Evolutionary conservation across 2,797 vertebrate species (phyloP).

Genomic region (Hapalemur alaotrensis): DNA sequence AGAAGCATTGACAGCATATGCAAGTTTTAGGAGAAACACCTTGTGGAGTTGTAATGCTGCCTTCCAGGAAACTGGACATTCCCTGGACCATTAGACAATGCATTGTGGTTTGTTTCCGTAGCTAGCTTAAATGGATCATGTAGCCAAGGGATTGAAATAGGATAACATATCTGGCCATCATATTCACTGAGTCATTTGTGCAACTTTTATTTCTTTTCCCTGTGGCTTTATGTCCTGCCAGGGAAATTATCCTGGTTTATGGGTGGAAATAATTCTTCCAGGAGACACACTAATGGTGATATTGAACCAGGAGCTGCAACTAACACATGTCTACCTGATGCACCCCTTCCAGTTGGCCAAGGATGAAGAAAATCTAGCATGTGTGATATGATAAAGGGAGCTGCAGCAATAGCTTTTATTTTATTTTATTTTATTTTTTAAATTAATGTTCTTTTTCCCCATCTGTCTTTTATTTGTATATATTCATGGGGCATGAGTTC

Average conservation of each 20-base stretch:
- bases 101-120: neutral
- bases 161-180: no score
- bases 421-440: neutral
- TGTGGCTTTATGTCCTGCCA: neutral
- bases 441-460: neutral
- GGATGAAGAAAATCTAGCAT: neutral
- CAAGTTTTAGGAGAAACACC: neutral
- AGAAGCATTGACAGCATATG: neutral
- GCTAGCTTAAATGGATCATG: neutral
- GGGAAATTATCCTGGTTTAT: neutral
- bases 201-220: neutral
- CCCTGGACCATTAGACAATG: neutral
- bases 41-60: neutral
- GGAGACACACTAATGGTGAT: neutral
- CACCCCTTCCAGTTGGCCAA: neutral
- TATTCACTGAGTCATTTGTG: neutral
- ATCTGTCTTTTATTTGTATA: neutral
- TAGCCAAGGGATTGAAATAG: neutral
- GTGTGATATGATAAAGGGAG: neutral
- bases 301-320: neutral
- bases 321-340: neutral
- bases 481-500: neutral
- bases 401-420: neutral
- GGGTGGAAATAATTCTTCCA: neutral
- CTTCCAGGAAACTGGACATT: neutral